These are phyloP conservation scores for Dryobates pubescens DNA, from an alignment of 2,797 vertebrate genomes.

Conservation along the genomic window DNA sequence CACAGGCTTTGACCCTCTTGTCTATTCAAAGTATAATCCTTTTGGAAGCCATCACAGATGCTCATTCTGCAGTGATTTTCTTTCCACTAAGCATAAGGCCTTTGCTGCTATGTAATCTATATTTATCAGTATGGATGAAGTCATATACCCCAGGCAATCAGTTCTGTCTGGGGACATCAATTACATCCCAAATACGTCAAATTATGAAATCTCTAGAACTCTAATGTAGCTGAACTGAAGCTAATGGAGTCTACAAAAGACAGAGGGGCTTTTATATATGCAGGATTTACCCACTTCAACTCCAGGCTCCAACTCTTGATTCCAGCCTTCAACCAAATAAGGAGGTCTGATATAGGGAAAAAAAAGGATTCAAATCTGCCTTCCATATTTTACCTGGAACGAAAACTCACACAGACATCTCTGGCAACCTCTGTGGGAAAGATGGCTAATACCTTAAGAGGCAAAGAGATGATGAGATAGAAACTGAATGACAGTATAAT, in stretches of 20 bases:
- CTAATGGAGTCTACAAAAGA: not conserved
- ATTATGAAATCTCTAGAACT: not conserved
- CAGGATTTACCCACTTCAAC: not conserved
- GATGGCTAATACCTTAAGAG: not conserved
- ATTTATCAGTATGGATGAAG: not conserved
- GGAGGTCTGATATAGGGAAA: not conserved
- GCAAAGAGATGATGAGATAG: not conserved
- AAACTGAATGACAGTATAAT: not conserved
- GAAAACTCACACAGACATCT: not conserved
- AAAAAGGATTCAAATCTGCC: not conserved
- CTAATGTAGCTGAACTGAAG: not conserved
- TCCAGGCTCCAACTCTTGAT: not conserved
- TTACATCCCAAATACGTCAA: not conserved
- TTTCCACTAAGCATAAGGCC: not conserved
- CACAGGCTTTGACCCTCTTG: not conserved
- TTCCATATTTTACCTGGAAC: not conserved
- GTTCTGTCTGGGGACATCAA: not conserved
- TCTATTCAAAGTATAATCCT: not conserved
- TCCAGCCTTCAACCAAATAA: not conserved
- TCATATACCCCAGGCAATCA: not conserved
- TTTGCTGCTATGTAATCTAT: not conserved
- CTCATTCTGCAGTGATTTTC: not conserved
- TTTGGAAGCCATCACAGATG: not conserved
- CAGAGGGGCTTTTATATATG: not conserved
- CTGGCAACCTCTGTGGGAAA: not conserved